Conservation (phyloP, 1,140 invertebrate species). For the Bombus terrestris region DNA sequence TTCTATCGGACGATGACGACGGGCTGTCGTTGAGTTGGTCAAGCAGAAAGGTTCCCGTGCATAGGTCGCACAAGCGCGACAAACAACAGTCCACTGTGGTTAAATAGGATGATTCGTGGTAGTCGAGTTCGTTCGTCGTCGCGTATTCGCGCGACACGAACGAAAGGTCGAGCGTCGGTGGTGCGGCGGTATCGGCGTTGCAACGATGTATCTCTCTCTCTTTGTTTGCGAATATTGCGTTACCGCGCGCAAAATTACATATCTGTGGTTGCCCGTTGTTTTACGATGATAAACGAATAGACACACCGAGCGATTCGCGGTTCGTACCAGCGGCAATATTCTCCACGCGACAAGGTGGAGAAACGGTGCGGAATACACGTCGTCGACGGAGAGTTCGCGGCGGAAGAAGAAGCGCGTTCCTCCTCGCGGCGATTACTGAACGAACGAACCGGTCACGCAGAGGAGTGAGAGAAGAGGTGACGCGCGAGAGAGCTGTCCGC, state of each 20-base stretch:
- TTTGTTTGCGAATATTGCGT: neutral
- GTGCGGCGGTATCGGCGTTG: neutral
- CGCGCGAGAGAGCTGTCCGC: constrained; percentile 57
- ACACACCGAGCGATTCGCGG: constrained; percentile 20
- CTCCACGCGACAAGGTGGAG: neutral
- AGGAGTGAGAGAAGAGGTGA: constrained; percentile 53
- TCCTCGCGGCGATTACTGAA: constrained; percentile 56
- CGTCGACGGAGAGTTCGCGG: constrained; percentile 25
- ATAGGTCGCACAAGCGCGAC: too few relatives aligned
- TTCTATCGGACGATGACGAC: neutral
- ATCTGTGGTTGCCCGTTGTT: constrained; percentile 24
- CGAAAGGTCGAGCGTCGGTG: constrained; percentile 2
- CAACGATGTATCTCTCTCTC: neutral
- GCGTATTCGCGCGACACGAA: neutral
- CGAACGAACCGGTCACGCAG: constrained; percentile 42
- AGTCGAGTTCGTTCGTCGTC: neutral
- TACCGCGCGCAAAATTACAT: neutral
- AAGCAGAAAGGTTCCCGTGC: neutral
- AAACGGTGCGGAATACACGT: constrained; percentile 1
- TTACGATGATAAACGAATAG: neutral
- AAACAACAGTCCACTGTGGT: neutral
- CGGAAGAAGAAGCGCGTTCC: constrained; percentile 55
- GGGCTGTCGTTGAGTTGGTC: neutral
- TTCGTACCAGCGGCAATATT: neutral
- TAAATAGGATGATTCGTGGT: neutral